Percentiles rank a stretch among this genome's conserved stretches.
phyloP scores from a whole-genome alignment of 2,797 vertebrate species.

The Echeneis naucrates region DNA sequence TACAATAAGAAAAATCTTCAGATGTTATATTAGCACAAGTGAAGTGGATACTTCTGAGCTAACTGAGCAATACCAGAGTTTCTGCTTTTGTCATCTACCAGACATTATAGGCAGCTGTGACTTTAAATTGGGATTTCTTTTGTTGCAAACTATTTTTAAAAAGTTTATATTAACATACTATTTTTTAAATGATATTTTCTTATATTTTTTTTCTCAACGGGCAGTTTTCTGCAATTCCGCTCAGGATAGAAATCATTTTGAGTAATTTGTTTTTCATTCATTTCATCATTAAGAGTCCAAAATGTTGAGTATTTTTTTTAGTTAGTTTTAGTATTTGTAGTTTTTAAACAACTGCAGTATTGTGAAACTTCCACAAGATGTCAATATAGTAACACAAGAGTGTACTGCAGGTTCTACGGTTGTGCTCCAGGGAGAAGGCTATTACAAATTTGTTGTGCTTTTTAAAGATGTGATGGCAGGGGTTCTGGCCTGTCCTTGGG shows the following conservation, averaged over 20 bases:
- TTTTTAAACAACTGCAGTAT: slow-evolving; percentile 52
- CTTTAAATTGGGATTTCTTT: background rate
- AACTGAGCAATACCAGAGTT: too few species aligned
- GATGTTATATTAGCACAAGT: too few species aligned
- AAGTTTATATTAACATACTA: background rate
- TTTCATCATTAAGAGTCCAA: background rate
- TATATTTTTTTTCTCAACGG: background rate
- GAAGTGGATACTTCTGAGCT: too few species aligned
- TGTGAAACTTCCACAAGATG: slow-evolving; percentile 71
- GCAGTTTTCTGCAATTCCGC: background rate
- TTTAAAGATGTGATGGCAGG: slow-evolving; percentile 35
- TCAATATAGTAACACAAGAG: slow-evolving; percentile 67
- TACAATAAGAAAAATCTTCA: too few species aligned
- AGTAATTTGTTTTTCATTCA: background rate
- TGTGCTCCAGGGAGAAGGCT: slow-evolving; percentile 16
- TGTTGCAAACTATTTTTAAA: background rate
- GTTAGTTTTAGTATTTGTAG: too few species aligned
- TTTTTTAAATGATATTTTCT: background rate
- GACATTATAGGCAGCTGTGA: too few species aligned
- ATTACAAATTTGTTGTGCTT: slow-evolving; percentile 41
- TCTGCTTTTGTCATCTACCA: too few species aligned
- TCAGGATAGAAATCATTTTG: background rate
- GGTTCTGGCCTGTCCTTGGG: slow-evolving; percentile 23
- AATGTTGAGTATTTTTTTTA: background rate
- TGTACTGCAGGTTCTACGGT: background rate